Evolutionary conservation across 2,113 vertebrate genomes (phyloP), one percentile per base, ranked within the genome.

Genomic region (Chloropsis hardwickii): DNA sequence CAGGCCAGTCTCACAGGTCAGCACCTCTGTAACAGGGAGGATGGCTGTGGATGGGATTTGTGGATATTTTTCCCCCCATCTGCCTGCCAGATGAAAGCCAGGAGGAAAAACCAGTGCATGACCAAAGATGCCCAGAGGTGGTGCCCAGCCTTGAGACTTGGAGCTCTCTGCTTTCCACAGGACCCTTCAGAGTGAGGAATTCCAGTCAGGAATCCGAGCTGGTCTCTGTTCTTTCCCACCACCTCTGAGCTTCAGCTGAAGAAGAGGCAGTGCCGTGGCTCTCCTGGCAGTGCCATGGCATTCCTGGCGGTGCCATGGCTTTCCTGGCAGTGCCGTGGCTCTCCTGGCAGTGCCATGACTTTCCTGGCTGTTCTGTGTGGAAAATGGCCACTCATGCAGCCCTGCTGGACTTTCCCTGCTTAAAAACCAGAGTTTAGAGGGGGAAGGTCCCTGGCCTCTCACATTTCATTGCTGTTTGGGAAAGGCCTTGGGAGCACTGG

Each of bases 211-310:
- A 65, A 18, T 48, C 39, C 0, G 0, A 60, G 61, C 57, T 40
- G 22, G 5, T 6, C 0, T 9, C n/a, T 6, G 0, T 25, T 40
- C 27, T 33, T 72, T 42, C 33, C 39, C 44, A 29, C 14, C 65
- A 20, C 31, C 44, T 54, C 76, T 33, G 22, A 80, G 39, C 24
- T 70, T 35, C 76, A 80, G 78, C 78, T 33, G 0, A 19, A 23
- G 60, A 6, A 15, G n/a, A 77, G 82, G 33, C 31, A 27, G 57
- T 76, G 57, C 17, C 35, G 2, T 42, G 33, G n/a, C 21, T 72
- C 47, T 64, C 42, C 67, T 57, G 72, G 60, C 37, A 37, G 37
- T 37, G 37, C 37, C 37, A 37, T 37, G 37, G 37, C 37, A 37
- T 37, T 37, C 37, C 37, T 37, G 37, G 37, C 37, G 37, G 37